Evolutionary conservation across 2,113 vertebrate genomes (phyloP), one percentile per base, ranked within the genome.

Genomic region (Aramus guarauna): DNA sequence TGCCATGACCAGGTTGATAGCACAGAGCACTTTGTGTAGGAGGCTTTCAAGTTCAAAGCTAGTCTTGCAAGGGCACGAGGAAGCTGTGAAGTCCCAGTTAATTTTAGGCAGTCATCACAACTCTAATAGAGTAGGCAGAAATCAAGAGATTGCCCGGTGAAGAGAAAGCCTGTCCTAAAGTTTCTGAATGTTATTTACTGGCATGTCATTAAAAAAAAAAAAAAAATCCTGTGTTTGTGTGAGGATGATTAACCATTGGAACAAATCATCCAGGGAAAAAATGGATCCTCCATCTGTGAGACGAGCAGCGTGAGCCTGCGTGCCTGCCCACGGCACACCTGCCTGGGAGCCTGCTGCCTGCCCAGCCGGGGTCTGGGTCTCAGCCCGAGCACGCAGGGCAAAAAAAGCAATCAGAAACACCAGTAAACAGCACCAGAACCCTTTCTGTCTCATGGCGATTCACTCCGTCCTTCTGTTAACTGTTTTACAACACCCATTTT

Each of bases 21-120:
- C 26, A 0, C 47, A 74, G 56, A 95, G 76, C 85, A 68, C 75
- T 91, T 86, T 66, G 91, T 72, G 92, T 96, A 84, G 97, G 94
- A 97, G 96, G 94, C 95, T 96, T 96, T 96, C 85, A 96, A 96
- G 92, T 95, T 97, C 96, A 96, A 95, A 97, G 93, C 82, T 17
- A 77, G 90, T 81, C 94, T 95, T 78, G 86, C 88, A 93, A 96
- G 95, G 88, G 56, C 73, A 81, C 13, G 9, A 76, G 85, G 85
- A 93, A 94, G 72, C 95, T 95, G 76, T 94, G 95, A 96, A 96
- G 85, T 92, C 90, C 84, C 30, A 22, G 86, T 77, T 94, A 91
- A 94, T 95, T 92, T 94, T 86, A 89, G 80, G 64, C 78, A 73
- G 30, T 48, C 89, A 81, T 81, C 45, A 12, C 41, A 62, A 37